Base-by-base conservation (phyloP, 35 echinoderm and acorn worm species). In the Heliocidaris erythrogramma region DNA sequence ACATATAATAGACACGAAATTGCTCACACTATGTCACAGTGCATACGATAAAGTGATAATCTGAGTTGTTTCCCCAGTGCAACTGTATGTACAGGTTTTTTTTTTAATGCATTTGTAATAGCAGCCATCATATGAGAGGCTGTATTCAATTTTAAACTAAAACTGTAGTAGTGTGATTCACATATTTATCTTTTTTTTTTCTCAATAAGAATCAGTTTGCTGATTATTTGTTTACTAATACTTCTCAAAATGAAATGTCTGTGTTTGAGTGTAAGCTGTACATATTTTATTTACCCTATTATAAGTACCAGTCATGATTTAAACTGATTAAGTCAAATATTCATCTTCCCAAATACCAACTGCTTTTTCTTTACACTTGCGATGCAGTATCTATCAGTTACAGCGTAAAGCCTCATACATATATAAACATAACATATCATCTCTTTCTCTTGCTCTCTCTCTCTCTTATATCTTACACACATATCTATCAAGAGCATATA, bases 11-110 rank as follows among this genome's bases (percentile, higher is more conserved):
- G 21, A 78, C 65, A 78, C 18, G 7, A 78, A 27, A 78, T n/a
- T 27, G 65, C 65, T 78, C 65, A 78, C 65, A 18, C 27, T 78
- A 78, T 78, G 65, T 78, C 27, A 78, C 65, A 78, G 65, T 78
- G 65, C 65, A 78, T 78, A 78, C 65, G 65, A 78, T 78, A 78
- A 78, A 78, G 65, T 78, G 65, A 78, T 78, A 78, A 78, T 78
- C 65, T n/a, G 27, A 78, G 65, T 78, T 27, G 27, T 78, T 78
- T n/a, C 27, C 35, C 65, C 65, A 78, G 65, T 78, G 65, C 65
- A 18, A 78, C 27, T 21, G n/a, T 78, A 78, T 78, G 65, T 78
- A 78, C 65, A 78, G 21, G 27, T 78, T 27, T 5, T n/a, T n/a
- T n/a, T n/a, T n/a, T n/a, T n/a, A n/a, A 27, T 27, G 27, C 27